These are phyloP conservation scores for Sebastes itinus DNA, from an alignment of 2,797 vertebrate species.

Conservation along the genomic window DNA sequence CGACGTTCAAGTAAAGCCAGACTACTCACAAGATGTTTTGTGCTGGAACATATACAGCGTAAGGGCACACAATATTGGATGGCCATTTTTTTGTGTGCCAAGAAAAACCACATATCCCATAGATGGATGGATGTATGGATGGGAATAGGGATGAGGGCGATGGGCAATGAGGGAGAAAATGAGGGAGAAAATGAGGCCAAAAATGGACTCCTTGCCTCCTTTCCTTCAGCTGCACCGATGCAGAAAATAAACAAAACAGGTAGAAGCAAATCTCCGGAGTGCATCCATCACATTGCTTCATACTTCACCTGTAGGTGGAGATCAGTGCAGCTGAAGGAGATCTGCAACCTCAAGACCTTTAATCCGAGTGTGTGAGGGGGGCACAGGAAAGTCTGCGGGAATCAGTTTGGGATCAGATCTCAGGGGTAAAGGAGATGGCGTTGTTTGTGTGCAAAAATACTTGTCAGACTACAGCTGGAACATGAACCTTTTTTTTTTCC, in stretches of 20 bases:
- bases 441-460: constrained; percentile 84
- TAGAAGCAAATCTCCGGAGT: constrained; percentile 77
- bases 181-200: constrained; percentile 5
- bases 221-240: constrained; percentile 55
- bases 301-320: constrained; percentile 21
- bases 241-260: constrained; percentile 13
- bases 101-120: constrained; percentile 34
- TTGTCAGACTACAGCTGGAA: constrained; percentile 77
- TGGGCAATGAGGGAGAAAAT: constrained; percentile 26
- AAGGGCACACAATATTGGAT: constrained; percentile 4
- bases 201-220: constrained; percentile 27
- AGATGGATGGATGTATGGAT: background rate
- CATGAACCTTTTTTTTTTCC: constrained; percentile 57
- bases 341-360: background rate
- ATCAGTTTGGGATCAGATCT: constrained; percentile 50
- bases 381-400: constrained; percentile 3
- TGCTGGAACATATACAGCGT: constrained; percentile 38
- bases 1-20: constrained; percentile 70
- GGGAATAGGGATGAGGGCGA: background rate
- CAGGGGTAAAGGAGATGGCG: constrained; percentile 56
- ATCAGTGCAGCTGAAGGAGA: constrained; percentile 56
- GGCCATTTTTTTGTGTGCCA: constrained; percentile 26
- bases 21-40: constrained; percentile 37
- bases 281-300: constrained; percentile 75
- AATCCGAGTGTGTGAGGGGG: background rate